Base-by-base conservation (phyloP, 2,113 vertebrate species). In the Sigmodon hispidus region DNA sequence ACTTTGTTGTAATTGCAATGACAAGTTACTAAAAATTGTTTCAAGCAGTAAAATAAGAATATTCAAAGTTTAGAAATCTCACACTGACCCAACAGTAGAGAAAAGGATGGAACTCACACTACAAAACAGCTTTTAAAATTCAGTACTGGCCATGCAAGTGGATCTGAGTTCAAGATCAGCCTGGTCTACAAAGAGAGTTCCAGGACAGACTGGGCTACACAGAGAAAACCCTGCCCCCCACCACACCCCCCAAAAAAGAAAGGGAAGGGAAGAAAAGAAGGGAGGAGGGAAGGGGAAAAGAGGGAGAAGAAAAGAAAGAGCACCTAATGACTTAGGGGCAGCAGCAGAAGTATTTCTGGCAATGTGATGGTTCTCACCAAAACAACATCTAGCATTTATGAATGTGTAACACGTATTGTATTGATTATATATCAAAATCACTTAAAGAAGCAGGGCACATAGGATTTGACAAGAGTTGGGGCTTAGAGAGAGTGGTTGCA, bases 41-140 rank as follows among this genome's bases (percentile, higher is more conserved):
- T 91, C 72, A 90, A 79, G 85, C 63, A 97, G 91, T 76, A 80
- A 36, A 34, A 67, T 67, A 67, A 34, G 15, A 67, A 34, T 89
- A 93, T 72, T 86, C 92, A 69, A 36, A 94, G 63, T 87, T 96
- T 91, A 89, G 40, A 87, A 96, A 86, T 85, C 24, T 90, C 69
- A 93, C 4, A 86, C 10, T 75, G 40, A 92, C 8, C 50, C 84
- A 29, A 93, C 4, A 75, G 21, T 7, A 52, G 34, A 92, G 79
- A 91, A 92, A 90, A 87, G n/a, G 40, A 77, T 17, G 40, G 48
- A 90, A 89, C 67, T 10, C 93, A 89, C 76, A 90, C 17, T 81
- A 67, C 8, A 40, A 85, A 79, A 19, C 7, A 10, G 22, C 69
- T 96, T 95, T 90, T 59, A 63, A 65, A 94, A 94, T 84, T 79